Evolutionary conservation across 2,113 vertebrate species (phyloP).

Genomic region (Genyomyrus donnyi): DNA sequence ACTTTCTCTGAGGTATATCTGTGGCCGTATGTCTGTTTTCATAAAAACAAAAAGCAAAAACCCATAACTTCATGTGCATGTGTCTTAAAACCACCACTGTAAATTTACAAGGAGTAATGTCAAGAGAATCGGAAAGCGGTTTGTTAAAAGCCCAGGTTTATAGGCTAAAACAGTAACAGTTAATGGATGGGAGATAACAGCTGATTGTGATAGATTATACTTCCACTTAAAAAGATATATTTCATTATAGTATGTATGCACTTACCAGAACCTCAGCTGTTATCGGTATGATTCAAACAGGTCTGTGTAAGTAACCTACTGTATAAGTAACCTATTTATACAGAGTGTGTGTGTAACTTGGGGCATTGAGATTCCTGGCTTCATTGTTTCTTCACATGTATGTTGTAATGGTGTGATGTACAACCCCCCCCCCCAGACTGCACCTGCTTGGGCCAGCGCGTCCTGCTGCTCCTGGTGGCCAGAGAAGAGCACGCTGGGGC

Average conservation of each 20-base stretch:
- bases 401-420: neutral
- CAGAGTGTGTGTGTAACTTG: neutral
- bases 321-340: neutral
- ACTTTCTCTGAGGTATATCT: neutral
- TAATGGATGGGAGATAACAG: neutral
- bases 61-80: neutral
- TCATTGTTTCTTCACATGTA: neutral
- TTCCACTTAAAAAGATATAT: neutral
- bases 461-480: slow-evolving; percentile 92
- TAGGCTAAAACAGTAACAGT: neutral
- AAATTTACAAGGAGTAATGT: neutral
- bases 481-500: slow-evolving; percentile 85
- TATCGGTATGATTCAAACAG: neutral
- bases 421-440: neutral
- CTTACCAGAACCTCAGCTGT: neutral
- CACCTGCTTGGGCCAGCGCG: slow-evolving; percentile 79
- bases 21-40: neutral
- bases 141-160: neutral
- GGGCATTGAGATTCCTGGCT: neutral
- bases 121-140: neutral
- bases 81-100: neutral
- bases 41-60: neutral
- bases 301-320: neutral
- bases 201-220: neutral
- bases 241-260: neutral